Evolutionary conservation across 1,140 invertebrate genomes (phyloP).

Genomic region (Drosophila auraria): DNA sequence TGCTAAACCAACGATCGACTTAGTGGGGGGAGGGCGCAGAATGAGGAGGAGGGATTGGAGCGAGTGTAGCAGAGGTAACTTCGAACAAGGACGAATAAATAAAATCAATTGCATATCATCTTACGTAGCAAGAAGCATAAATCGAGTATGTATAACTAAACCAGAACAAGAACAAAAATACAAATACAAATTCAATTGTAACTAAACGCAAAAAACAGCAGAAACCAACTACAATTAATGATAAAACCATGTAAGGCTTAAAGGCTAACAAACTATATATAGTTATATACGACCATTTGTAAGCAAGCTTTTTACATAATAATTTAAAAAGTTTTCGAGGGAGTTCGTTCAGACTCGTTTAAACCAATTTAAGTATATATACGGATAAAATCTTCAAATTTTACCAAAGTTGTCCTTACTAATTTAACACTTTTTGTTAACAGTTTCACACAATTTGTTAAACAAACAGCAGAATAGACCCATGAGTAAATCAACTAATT

Average conservation of each 20-base stretch:
- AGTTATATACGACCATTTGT: constrained; percentile 31
- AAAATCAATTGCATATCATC: constrained; percentile 82
- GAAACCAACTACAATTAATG: constrained; percentile 67
- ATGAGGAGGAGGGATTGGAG: constrained; percentile 15
- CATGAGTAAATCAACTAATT: constrained; percentile 50
- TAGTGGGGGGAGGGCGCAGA: constrained; percentile 29
- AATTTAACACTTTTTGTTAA: constrained; percentile 71
- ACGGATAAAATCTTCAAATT: constrained; percentile 56
- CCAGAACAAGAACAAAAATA: constrained; percentile 26
- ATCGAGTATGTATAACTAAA: constrained; percentile 38
- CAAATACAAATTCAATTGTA: constrained; percentile 53
- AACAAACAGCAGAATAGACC: constrained; percentile 46
- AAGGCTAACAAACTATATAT: constrained; percentile 49
- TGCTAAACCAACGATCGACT: constrained; percentile 68
- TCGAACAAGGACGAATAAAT: constrained; percentile 54
- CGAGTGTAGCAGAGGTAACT: constrained; percentile 27
- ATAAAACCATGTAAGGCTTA: constrained; percentile 58
- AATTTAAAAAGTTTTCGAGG: constrained; percentile 34
- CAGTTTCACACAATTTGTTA: constrained; percentile 62
- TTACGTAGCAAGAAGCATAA: constrained; percentile 67
- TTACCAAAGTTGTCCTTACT: constrained; percentile 85
- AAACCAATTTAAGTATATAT: constrained; percentile 57
- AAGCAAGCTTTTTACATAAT: constrained; percentile 48
- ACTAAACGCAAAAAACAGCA: constrained; percentile 53
- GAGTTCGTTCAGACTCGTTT: constrained; percentile 51